Percentiles rank a stretch among this genome's conserved stretches.
Conservation (phyloP, 2,797 vertebrate species). For the Carduelis carduelis region DNA sequence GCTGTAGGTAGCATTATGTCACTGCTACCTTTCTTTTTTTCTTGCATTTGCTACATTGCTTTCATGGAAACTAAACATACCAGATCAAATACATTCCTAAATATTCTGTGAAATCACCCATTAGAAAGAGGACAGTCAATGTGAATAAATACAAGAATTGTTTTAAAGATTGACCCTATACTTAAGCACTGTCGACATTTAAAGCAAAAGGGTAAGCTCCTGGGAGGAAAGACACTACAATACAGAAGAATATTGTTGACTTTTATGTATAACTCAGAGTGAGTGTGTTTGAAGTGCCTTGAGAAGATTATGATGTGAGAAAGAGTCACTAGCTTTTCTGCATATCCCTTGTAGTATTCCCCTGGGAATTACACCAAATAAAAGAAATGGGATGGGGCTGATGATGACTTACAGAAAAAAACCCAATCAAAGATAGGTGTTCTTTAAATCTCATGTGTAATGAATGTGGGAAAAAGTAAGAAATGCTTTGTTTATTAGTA, state of each 20-base stretch:
- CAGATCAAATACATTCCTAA: neutral
- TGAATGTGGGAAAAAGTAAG: neutral
- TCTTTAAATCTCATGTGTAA: neutral
- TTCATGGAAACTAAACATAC: constrained; percentile 8
- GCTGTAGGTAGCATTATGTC: neutral
- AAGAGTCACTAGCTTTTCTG: neutral
- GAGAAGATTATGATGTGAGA: neutral
- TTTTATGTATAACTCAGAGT: neutral
- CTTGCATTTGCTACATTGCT: neutral
- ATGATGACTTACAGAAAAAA: neutral
- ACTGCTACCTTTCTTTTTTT: neutral
- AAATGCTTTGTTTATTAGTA: neutral
- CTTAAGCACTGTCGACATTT: neutral
- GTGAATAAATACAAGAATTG: neutral
- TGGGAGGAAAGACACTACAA: neutral
- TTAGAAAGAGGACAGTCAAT: neutral
- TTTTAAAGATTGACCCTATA: neutral
- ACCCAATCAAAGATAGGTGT: neutral
- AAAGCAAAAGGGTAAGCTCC: neutral
- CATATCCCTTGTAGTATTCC: neutral
- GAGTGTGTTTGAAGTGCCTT: neutral
- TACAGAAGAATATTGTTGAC: neutral
- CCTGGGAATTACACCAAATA: neutral
- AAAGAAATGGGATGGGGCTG: neutral
- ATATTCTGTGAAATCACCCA: neutral